Evolutionary conservation across 2,797 vertebrate genomes (phyloP), one percentile per base, ranked within the genome.

Genomic region (Spea hammondii): DNA sequence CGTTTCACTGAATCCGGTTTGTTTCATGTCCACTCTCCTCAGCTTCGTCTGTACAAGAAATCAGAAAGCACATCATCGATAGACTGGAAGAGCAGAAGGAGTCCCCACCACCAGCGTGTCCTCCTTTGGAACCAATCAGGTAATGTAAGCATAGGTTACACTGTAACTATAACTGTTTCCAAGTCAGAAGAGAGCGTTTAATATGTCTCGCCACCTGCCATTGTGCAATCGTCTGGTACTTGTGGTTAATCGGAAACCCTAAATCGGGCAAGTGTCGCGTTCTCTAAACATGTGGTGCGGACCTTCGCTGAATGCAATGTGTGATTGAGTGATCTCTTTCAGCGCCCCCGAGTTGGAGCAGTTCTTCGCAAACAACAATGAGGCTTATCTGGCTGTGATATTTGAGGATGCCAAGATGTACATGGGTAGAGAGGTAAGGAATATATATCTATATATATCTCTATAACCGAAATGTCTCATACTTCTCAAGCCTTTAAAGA

Each of bases 371-470:
- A 92, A 88, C 44, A 95, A 92, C 86, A 87, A 74, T 0, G 90
- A 92, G 65, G 82, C 86, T 5, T 90, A 94, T 83, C 85, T 99
- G 87, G 95, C 91, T 0, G 84, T 99, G 88, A 93, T 98, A 88
- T 98, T 98, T 3, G 96, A 99, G 85, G 82, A 88, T 0, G 79
- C 84, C 0, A 12, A 79, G 47, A 96, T 95, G 17, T 98, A 95
- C 0, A 60, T 96, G 51, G 96, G 95, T 78, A 90, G 94, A 92
- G 97, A 99, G 96, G 97, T 98, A 87, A 87, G 68, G 59, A 62
- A 62, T 4, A 5, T 17, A 62, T 32, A 32, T 2, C 3, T 32
- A 2, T 32, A 32, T 32, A 32, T 32, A 32, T 32, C 17, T 17
- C 17, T 17, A 32, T 32, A 32, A 32, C 32, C 32, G 32, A 32